Conservation (phyloP, 2,888 invertebrate genomes). For the Folsomia manolachei region DNA sequence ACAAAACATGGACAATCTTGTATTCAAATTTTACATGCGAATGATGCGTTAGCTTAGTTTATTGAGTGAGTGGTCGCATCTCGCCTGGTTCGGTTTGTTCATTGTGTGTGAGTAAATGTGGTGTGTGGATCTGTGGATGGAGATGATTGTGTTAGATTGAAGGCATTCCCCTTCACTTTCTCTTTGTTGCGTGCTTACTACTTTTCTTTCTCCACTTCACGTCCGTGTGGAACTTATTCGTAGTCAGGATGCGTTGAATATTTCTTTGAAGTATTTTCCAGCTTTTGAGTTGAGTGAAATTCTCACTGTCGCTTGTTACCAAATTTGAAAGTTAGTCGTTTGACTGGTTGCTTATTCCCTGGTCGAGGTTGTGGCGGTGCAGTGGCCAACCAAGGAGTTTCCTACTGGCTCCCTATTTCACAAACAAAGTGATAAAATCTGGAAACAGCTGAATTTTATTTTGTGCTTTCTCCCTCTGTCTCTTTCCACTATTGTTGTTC, state of each 20-base stretch:
- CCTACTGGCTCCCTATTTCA: neutral
- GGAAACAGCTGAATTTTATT: neutral
- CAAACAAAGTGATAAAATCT: constrained; percentile 5
- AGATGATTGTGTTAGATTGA: constrained; percentile 29
- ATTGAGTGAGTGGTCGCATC: neutral
- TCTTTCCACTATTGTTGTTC: neutral
- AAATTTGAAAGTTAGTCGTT: constrained; percentile 1
- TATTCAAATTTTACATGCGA: neutral
- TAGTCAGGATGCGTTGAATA: constrained; percentile 27
- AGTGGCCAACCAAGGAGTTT: neutral
- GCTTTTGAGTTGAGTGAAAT: constrained; percentile 50
- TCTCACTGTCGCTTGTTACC: constrained; percentile 40
- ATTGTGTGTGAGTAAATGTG: no score
- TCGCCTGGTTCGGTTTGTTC: no score
- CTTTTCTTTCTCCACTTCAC: constrained; percentile 8
- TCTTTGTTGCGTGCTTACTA: constrained; percentile 22
- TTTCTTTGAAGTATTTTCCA: constrained; percentile 50
- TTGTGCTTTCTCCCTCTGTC: neutral
- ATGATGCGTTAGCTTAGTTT: neutral
- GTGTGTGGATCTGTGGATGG: constrained; percentile 6
- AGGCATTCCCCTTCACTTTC: constrained; percentile 34
- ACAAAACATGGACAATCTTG: neutral
- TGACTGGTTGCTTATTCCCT: neutral
- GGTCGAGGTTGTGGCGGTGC: neutral
- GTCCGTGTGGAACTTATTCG: constrained; percentile 9